Evolutionary conservation across 2,797 vertebrate genomes (phyloP).

Genomic region (Cottoperca gobio): DNA sequence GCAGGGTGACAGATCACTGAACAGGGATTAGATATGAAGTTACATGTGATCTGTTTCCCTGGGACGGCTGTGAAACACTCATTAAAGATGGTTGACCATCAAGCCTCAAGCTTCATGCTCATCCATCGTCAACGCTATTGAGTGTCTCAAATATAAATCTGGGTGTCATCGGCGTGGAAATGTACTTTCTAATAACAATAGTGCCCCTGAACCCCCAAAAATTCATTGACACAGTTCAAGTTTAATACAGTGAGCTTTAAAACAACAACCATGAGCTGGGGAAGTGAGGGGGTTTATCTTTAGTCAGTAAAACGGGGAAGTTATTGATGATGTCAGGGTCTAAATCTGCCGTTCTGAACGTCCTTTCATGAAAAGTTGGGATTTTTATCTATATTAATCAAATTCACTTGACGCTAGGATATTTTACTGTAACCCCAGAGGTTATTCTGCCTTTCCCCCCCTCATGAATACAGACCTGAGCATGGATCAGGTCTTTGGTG

Average conservation of each 20-base stretch:
- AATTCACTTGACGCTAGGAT: not conserved
- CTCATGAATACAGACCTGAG: not conserved
- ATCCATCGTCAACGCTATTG: not conserved
- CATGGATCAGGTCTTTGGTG: not conserved
- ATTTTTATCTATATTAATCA: not conserved
- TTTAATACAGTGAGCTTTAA: not conserved
- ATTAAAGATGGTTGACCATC: too few relatives aligned
- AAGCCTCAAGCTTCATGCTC: too few relatives aligned
- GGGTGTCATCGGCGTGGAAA: not conserved
- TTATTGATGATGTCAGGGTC: too few relatives aligned
- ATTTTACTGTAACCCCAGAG: not conserved
- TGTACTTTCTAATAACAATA: not conserved
- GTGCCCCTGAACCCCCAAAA: not conserved
- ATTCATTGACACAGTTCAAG: not conserved
- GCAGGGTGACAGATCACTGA: slow-evolving; percentile 43
- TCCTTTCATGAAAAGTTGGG: not conserved
- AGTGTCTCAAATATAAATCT: not conserved
- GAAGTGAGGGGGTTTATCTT: not conserved
- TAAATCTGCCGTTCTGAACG: too few relatives aligned
- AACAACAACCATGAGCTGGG: not conserved
- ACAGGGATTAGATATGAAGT: slow-evolving; percentile 32
- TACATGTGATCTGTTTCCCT: not conserved
- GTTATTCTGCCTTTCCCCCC: not conserved
- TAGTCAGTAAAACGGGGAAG: not conserved
- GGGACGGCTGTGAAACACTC: not conserved